phyloP scores from a whole-genome alignment of 2,797 vertebrate genomes.

The Dendrocincla fuliginosa region DNA sequence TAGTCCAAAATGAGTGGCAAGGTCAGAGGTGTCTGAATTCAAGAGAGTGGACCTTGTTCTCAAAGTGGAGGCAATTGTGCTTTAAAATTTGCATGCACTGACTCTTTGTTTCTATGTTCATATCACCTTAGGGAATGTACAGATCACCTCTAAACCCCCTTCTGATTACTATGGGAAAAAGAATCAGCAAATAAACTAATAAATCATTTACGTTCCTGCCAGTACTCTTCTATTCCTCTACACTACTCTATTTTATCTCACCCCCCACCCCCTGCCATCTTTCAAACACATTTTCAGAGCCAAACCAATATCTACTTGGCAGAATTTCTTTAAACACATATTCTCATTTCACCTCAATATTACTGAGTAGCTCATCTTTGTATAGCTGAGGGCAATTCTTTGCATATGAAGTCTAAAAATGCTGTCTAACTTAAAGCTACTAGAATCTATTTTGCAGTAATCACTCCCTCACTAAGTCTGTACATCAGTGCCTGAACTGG shows the following conservation, averaged over 20 bases:
- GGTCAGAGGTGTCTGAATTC: not conserved
- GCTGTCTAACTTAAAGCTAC: slow-evolving; percentile 61
- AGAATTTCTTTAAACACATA: slow-evolving; percentile 1
- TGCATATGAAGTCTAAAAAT: slow-evolving; percentile 64
- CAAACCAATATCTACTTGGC: not conserved
- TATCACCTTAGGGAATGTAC: not conserved
- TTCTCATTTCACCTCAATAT: slow-evolving; percentile 28
- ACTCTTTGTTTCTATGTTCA: not conserved
- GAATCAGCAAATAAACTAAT: slow-evolving; percentile 27
- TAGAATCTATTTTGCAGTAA: slow-evolving; percentile 71
- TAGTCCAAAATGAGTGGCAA: not conserved
- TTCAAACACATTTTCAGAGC: slow-evolving; percentile 2
- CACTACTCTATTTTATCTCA: not conserved
- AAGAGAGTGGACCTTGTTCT: not conserved
- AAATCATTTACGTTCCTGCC: not conserved
- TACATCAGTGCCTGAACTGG: slow-evolving; percentile 36
- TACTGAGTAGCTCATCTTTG: slow-evolving; percentile 8
- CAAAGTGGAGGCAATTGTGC: not conserved
- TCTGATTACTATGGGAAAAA: slow-evolving; percentile 9
- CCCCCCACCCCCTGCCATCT: not conserved
- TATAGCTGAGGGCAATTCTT: slow-evolving; percentile 24
- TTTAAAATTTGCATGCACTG: not conserved
- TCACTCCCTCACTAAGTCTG: slow-evolving; percentile 57
- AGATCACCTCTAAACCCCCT: not conserved
- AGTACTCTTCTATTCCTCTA: not conserved